Conservation (phyloP, 2,113 vertebrate genomes). For the Terrapene triunguis region DNA sequence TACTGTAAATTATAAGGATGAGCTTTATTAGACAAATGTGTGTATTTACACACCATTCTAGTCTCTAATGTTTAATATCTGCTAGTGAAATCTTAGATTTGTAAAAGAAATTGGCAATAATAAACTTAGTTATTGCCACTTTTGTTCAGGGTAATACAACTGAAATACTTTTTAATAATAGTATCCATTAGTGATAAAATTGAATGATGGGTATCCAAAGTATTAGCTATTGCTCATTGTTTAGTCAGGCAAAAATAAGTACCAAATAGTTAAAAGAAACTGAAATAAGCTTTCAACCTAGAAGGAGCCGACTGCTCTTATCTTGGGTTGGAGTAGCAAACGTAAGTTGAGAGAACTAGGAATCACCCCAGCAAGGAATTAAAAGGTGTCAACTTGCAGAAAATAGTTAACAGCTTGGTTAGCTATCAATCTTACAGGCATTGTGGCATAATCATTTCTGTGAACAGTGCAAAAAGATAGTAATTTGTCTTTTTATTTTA, state of each 20-base stretch:
- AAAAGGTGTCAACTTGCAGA: neutral
- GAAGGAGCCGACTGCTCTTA: neutral
- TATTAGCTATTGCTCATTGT: neutral
- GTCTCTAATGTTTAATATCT: neutral
- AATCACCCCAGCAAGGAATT: neutral
- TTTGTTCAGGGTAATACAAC: neutral
- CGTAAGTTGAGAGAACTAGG: neutral
- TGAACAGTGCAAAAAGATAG: neutral
- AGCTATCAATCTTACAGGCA: neutral
- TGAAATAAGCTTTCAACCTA: neutral
- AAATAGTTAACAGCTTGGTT: neutral
- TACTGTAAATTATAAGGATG: neutral
- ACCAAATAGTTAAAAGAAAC: neutral
- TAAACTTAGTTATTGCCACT: neutral
- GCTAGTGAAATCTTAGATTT: neutral
- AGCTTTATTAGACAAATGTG: neutral
- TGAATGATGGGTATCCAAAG: neutral
- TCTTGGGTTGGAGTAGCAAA: neutral
- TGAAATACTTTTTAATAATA: neutral
- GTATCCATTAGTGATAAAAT: neutral
- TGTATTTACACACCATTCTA: neutral
- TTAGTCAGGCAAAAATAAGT: neutral
- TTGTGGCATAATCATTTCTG: neutral
- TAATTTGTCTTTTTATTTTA: slow-evolving; percentile 66
- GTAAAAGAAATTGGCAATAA: neutral